Conservation (phyloP, 53 echinoderm and acorn worm species). For the Pentamera pediparva region DNA sequence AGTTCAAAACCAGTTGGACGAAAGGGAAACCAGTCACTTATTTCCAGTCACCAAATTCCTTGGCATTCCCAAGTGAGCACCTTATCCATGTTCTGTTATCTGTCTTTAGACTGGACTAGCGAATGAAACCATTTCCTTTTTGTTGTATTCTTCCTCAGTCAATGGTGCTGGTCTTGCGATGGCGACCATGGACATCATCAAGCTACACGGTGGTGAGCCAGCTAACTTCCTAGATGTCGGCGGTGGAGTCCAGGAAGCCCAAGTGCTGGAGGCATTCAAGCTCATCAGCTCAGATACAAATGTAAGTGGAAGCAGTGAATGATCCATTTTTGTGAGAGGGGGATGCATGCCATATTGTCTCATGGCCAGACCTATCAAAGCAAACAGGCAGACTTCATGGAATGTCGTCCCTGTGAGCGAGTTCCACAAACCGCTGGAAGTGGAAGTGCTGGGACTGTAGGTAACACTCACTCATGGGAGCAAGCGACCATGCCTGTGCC, state of each 20-base stretch:
- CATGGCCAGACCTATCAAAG: neutral
- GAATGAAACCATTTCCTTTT: too few relatives aligned
- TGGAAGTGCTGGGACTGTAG: too few relatives aligned
- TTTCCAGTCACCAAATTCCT: too few relatives aligned
- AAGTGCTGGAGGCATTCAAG: conserved; percentile 93
- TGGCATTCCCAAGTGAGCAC: too few relatives aligned
- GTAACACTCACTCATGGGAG: too few relatives aligned
- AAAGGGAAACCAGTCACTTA: too few relatives aligned
- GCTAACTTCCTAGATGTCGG: conserved; percentile 92
- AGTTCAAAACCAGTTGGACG: too few relatives aligned
- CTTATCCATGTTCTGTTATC: too few relatives aligned
- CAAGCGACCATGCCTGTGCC: too few relatives aligned
- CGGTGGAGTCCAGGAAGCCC: conserved; percentile 78
- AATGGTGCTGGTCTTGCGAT: conserved; percentile 98
- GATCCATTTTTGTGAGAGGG: neutral
- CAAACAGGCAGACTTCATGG: neutral
- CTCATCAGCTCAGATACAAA: conserved; percentile 77
- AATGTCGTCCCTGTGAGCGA: neutral
- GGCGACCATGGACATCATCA: conserved; percentile 99
- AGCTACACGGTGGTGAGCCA: conserved; percentile 88
- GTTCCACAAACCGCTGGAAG: too few relatives aligned
- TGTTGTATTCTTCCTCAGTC: conserved; percentile 50
- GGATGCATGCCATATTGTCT: neutral
- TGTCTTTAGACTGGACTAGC: too few relatives aligned
- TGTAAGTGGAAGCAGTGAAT: conserved; percentile 38